Evolutionary conservation across 2,888 invertebrate species (phyloP).

Genomic region (Eristalinus aeneus): DNA sequence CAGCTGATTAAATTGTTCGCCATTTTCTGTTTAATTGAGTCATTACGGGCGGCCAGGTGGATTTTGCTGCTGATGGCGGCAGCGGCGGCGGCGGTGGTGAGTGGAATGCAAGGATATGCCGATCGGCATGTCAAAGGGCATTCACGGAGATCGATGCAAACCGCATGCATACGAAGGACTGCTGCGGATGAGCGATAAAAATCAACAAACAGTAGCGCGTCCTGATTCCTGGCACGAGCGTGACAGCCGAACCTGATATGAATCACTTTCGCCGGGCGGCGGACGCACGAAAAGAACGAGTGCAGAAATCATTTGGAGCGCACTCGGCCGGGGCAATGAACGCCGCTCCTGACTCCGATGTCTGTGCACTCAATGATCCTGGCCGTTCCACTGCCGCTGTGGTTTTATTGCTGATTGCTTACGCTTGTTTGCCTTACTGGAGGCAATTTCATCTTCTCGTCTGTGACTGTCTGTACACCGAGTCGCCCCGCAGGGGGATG

Average conservation of each 20-base stretch:
- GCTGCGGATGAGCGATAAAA: neutral
- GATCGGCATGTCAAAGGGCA: constrained; percentile 41
- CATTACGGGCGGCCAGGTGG: constrained; percentile 52
- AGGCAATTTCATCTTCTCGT: constrained; percentile 58
- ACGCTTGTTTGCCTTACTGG: constrained; percentile 59
- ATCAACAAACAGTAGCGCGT: neutral
- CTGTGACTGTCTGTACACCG: constrained; percentile 30
- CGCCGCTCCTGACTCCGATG: neutral
- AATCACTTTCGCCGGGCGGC: neutral
- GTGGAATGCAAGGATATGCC: constrained; percentile 12
- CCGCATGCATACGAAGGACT: neutral
- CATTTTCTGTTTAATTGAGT: constrained; percentile 44
- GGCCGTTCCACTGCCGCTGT: constrained; percentile 2
- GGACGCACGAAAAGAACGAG: neutral
- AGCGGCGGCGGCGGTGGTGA: neutral
- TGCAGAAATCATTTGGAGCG: constrained; percentile 28
- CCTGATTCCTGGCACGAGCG: neutral
- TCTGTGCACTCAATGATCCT: neutral
- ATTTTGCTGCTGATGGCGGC: neutral
- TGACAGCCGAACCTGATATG: constrained; percentile 36
- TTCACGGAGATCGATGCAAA: constrained; percentile 36
- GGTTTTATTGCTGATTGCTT: constrained; percentile 66
- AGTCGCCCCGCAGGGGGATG: constrained; percentile 21
- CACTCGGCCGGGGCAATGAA: constrained; percentile 50
- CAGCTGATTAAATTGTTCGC: constrained; percentile 52